Base-by-base conservation (phyloP, 2,888 invertebrate genomes). In the Elegia similella region DNA sequence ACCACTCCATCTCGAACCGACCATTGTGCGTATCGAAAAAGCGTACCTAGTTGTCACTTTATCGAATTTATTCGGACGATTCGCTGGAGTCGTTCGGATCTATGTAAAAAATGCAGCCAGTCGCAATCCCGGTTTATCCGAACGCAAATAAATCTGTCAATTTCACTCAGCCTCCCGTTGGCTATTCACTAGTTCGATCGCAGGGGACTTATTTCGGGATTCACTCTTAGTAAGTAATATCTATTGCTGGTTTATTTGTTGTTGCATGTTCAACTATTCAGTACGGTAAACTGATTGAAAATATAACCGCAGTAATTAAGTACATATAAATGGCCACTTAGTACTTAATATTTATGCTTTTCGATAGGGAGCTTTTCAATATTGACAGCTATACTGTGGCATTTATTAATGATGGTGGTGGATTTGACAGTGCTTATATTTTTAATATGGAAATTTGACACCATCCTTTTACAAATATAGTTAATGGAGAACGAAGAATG, bases 61-160 rank as follows among this genome's bases (percentile, higher is more conserved):
- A 72, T 69, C 66, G 60, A 67, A 72, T 72, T 76, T 72, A 73
- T 70, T 66, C 63, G 59, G 62, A 62, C 66, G 63, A 63, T 64
- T 60, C 59, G 55, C 56, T 48, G 55, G 47, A 46, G 55, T 42
- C 42, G 65, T 15, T 48, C 42, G 48, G 42, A 48, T 56, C 63
- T 62, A 70, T 72, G 77, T 86, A 86, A 88, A 88, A 88, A 88
- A 84, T 84, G 84, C 86, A 88, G 75, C 68, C 78, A 73, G 71
- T 72, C 76, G 77, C 84, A 80, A 80, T 81, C 78, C 83, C 70
- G 74, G 80, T 78, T 86, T 84, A 86, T 82, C 79, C 82, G 72
- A 76, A 80, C 84, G 82, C 81, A 83, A 89, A 90, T 90, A 90
- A 89, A 90, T 88, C 89, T 89, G 89, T 88, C 90, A 88, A 87